Conservation (phyloP, 2,113 vertebrate genomes). For the Clarias macrocephalus region DNA sequence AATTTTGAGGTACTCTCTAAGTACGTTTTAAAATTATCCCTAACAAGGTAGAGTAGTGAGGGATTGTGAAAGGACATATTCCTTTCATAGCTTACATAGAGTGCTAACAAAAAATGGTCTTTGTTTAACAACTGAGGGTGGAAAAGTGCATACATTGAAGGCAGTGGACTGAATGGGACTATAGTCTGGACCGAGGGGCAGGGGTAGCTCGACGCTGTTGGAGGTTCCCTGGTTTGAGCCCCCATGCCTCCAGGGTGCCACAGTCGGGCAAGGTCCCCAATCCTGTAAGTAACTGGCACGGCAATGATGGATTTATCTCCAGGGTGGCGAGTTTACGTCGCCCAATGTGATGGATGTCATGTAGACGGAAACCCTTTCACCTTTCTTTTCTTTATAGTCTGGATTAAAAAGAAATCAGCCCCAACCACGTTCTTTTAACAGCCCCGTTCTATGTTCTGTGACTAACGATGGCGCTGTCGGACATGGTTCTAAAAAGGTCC, state of each 20-base stretch:
- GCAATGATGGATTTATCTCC: too few species aligned
- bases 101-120: neutral
- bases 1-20: slow-evolving; percentile 1
- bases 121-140: neutral
- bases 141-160: neutral
- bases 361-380: too few species aligned
- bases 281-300: too few species aligned
- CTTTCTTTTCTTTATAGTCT: neutral
- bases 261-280: too few species aligned
- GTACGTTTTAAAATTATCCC: neutral
- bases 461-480: neutral
- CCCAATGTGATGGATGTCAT: too few species aligned
- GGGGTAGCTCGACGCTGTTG: too few species aligned
- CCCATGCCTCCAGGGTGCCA: too few species aligned
- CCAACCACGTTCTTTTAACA: neutral
- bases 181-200: neutral
- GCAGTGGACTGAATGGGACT: neutral
- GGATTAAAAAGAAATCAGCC: neutral
- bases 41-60: slow-evolving; percentile 9
- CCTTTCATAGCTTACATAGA: neutral
- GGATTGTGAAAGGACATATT: neutral
- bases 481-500: neutral
- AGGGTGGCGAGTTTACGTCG: too few species aligned
- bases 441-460: neutral
- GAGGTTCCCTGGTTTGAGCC: too few species aligned